These are phyloP conservation scores for Simalia tracyae DNA, from an alignment of 2,797 vertebrate species.

Conservation along the genomic window DNA sequence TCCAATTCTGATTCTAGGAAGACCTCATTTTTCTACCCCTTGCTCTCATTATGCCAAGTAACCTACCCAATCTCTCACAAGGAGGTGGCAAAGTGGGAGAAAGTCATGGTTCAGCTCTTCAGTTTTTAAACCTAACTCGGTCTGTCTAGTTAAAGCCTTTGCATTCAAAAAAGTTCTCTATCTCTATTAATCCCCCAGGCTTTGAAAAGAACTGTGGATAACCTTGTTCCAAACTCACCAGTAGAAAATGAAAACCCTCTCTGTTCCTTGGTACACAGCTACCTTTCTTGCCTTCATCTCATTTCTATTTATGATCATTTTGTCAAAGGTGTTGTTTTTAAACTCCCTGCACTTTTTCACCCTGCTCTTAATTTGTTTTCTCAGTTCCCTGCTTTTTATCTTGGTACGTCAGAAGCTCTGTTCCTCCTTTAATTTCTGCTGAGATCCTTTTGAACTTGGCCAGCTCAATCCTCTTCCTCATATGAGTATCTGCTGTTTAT, in stretches of 20 bases:
- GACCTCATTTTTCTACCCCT: neutral
- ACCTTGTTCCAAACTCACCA: neutral
- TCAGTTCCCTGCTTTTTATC: constrained; percentile 35
- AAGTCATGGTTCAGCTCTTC: neutral
- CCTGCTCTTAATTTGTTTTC: constrained; percentile 28
- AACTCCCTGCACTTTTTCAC: neutral
- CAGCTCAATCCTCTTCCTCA: constrained; percentile 23
- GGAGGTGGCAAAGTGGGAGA: neutral
- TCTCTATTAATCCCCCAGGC: neutral
- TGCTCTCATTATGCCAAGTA: neutral
- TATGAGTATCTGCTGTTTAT: constrained; percentile 47
- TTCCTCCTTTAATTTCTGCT: constrained; percentile 55
- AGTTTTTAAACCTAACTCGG: too few species aligned
- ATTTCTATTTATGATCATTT: neutral
- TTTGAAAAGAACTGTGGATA: neutral
- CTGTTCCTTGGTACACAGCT: neutral
- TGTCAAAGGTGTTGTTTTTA: neutral
- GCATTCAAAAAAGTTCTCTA: neutral
- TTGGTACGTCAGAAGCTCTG: neutral
- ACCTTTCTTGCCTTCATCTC: neutral
- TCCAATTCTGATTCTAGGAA: neutral
- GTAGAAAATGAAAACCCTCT: neutral
- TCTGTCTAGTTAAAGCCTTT: neutral
- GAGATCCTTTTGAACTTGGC: constrained; percentile 47
- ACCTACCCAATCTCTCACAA: neutral